These are phyloP conservation scores for Leucoraja ocellata DNA, from an alignment of 2,797 vertebrate species.

Conservation along the genomic window DNA sequence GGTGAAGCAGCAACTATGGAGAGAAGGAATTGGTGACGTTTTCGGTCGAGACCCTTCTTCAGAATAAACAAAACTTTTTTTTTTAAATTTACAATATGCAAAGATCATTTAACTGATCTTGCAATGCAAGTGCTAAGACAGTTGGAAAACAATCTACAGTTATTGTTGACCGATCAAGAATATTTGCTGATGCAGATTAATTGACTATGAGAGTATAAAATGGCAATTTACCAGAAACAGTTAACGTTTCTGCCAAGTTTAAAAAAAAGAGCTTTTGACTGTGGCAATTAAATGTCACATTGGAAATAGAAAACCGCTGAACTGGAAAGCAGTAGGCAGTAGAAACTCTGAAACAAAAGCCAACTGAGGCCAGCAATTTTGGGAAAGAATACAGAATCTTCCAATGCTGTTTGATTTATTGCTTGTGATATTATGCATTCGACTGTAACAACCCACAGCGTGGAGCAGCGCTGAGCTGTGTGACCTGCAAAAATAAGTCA, in stretches of 20 bases:
- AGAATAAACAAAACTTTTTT: background rate
- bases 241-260: slow-evolving; percentile 10
- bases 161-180: slow-evolving; percentile 16
- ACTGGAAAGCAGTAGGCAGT: slow-evolving; percentile 35
- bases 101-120: background rate
- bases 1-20: too few species aligned
- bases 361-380: slow-evolving; percentile 53
- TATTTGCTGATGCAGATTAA: slow-evolving; percentile 16
- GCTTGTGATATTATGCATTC: slow-evolving; percentile 56
- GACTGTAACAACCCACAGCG: slow-evolving; percentile 53
- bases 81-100: background rate
- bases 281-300: slow-evolving; percentile 26
- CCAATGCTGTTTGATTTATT: slow-evolving; percentile 63
- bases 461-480: slow-evolving; percentile 47
- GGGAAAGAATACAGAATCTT: slow-evolving; percentile 47
- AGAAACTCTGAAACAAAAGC: slow-evolving; percentile 57
- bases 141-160: background rate
- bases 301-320: background rate
- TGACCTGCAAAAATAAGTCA: slow-evolving; percentile 69
- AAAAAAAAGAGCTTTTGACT: background rate
- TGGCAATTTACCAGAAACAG: slow-evolving; percentile 24
- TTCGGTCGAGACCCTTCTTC: too few species aligned
- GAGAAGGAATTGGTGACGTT: too few species aligned
- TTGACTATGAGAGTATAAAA: slow-evolving; percentile 11
- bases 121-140: background rate